Evolutionary conservation across 2,797 vertebrate genomes (phyloP).

Genomic region (Nasua narica): DNA sequence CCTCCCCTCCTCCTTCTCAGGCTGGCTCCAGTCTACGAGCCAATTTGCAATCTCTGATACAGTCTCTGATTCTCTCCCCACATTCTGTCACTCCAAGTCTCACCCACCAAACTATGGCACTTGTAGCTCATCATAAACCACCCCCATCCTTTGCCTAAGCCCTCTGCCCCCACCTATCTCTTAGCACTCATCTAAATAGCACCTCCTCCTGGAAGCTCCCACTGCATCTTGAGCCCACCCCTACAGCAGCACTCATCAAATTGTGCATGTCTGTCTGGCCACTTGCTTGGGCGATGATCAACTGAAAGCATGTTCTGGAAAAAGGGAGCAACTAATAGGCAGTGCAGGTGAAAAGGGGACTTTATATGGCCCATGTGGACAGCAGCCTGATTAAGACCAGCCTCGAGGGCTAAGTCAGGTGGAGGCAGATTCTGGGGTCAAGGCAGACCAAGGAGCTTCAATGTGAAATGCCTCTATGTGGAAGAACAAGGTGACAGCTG

Average conservation of each 20-base stretch:
- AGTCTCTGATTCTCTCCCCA: neutral
- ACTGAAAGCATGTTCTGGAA: neutral
- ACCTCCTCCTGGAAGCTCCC: neutral
- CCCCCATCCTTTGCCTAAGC: too few relatives aligned
- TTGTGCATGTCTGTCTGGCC: neutral
- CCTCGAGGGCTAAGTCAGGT: neutral
- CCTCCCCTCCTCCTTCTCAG: neutral
- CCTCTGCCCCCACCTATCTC: neutral
- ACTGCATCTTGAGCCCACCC: neutral
- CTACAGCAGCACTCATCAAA: neutral
- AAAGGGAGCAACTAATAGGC: neutral
- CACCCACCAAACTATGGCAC: neutral
- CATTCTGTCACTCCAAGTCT: neutral
- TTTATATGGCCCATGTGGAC: neutral
- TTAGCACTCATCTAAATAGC: neutral
- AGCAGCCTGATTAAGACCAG: neutral
- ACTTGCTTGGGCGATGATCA: neutral
- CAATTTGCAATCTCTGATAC: neutral
- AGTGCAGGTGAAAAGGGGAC: neutral
- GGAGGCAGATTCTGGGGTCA: neutral
- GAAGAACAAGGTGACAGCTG: fast-evolving
- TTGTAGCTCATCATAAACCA: neutral
- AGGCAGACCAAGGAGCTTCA: neutral
- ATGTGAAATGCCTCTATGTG: neutral
- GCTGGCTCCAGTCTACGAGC: neutral